Evolutionary conservation across 2,888 invertebrate species (phyloP).

Genomic region (Daptonema setosum): DNA sequence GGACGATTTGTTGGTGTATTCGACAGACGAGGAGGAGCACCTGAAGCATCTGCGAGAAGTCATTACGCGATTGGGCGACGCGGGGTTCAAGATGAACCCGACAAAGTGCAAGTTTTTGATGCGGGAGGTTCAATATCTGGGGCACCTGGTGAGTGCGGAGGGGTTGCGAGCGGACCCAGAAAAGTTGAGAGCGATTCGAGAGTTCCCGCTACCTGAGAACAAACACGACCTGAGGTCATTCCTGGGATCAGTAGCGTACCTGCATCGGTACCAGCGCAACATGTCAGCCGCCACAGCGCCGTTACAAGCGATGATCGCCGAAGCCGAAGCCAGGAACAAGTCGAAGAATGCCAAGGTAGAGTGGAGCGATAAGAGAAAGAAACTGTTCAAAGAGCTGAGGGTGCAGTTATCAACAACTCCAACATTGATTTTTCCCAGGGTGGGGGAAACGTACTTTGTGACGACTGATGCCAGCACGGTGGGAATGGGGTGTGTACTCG

Average conservation of each 20-base stretch:
- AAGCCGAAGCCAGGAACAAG: no score
- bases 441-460: neutral
- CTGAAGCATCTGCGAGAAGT: conserved; percentile 7
- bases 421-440: no score
- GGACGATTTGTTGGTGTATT: conserved; percentile 14
- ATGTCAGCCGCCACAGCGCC: neutral
- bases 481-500: neutral
- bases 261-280: conserved; percentile 11
- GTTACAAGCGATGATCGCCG: neutral
- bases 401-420: no score
- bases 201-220: conserved; percentile 8
- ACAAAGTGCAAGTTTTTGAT: conserved; percentile 7
- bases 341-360: no score
- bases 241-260: conserved; percentile 13
- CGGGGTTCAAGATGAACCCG: conserved; percentile 6
- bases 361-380: neutral
- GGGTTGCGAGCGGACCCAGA: conserved; percentile 6
- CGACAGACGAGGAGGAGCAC: conserved; percentile 9
- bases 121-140: conserved; percentile 8
- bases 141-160: conserved; percentile 4
- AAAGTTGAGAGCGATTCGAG: conserved; percentile 7
- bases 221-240: conserved; percentile 9
- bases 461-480: neutral
- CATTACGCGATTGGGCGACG: conserved; percentile 4
- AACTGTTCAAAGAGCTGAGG: neutral